Base-by-base conservation (phyloP, 2,888 invertebrate species). In the Hyalella azteca region DNA sequence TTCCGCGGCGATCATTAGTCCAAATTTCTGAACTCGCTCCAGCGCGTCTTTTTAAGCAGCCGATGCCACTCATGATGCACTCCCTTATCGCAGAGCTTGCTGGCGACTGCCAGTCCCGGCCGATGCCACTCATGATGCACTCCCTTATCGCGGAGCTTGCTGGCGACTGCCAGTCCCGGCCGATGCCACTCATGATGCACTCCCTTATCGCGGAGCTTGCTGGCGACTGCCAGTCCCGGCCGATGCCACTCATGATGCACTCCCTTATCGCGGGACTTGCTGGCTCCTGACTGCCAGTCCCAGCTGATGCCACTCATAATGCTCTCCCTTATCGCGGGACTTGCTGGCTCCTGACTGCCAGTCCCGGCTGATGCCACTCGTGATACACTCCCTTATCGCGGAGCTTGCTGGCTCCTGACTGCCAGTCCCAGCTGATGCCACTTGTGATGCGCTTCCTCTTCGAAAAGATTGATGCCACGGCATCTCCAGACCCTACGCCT, bases 61-160 rank as follows among this genome's bases (percentile, higher is more conserved):
- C 7, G 54, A 54, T 22, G 54, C 54, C 26, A 26, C 54, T 3
- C 26, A 13, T 54, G 54, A 54, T 9, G 54, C 22, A 29, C 54
- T 54, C 29, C 54, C 54, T 54, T 54, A 54, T 54, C 54, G 54
- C 54, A n/a, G n/a, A n/a, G n/a, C n/a, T n/a, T n/a, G n/a, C n/a
- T n/a, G n/a, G n/a, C n/a, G n/a, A n/a, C n/a, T n/a, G n/a, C n/a
- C n/a, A n/a, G n/a, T n/a, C n/a, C n/a, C 22, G 26, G 11, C 26
- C 7, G 54, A 54, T 22, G 54, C 54, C 26, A 26, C 54, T 3
- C 26, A 13, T 54, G 54, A 54, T 9, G 54, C 22, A 29, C 54
- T 54, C 29, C 54, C 54, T 54, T 54, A 54, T 54, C 54, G 54
- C 54, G n/a, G n/a, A n/a, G n/a, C n/a, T n/a, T n/a, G n/a, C n/a